Conservation (phyloP, 2,113 vertebrate genomes). For the Pan troglodytes region NHGRI_mPanTro3-v2.1_pri NC_072411.2:50557001-50557500, state of each 20-base stretch:
- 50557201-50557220: slow-evolving; percentile 27
- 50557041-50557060: not conserved
- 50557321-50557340: not conserved
- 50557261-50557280: not conserved
- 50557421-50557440: not conserved
- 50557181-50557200: not conserved
- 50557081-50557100: not conserved
- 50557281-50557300: not conserved
- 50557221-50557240: not conserved
- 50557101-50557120: not conserved
- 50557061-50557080: not conserved
- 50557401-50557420: not conserved
- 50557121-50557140: not conserved
- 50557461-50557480: not conserved
- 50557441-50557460: not conserved
- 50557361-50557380: accelerated
- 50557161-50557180: slow-evolving; percentile 22
- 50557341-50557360: not conserved
- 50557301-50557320: not conserved
- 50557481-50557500: not conserved
- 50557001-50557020: not conserved
- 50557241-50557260: not conserved
- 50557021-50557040: not conserved
- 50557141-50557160: not conserved
- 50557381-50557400: not conserved